Evolutionary conservation across 2,888 invertebrate genomes (phyloP).

Genomic region (Syrphus vitripennis): DNA sequence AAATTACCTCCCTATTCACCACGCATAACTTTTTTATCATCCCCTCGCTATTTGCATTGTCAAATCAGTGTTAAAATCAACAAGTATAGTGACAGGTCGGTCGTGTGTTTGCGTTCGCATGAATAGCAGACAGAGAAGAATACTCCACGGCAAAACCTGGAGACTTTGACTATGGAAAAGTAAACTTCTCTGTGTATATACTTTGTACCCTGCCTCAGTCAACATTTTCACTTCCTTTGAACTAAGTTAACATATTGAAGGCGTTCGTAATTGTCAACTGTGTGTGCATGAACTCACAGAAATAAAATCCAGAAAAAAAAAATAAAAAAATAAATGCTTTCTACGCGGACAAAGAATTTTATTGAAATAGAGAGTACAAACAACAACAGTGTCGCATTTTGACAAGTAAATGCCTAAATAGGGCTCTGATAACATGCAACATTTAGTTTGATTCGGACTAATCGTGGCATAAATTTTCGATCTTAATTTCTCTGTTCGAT

Average conservation of each 20-base stretch:
- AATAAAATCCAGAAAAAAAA: constrained; percentile 3
- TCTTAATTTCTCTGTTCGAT: no score
- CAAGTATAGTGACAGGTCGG: neutral
- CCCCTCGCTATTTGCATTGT: neutral
- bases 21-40: neutral
- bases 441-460: no score
- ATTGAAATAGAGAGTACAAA: neutral
- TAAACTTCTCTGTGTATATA: neutral
- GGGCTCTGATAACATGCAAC: neutral
- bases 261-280: constrained; percentile 10
- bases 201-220: constrained; percentile 4
- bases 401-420: neutral
- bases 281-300: neutral
- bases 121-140: neutral
- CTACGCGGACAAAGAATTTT: constrained; percentile 4
- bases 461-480: no score
- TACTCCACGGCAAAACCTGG: neutral
- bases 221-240: constrained; percentile 32
- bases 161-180: neutral
- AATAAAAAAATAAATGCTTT: neutral
- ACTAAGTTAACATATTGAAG: constrained; percentile 22
- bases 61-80: neutral
- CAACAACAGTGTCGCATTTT: neutral
- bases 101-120: neutral
- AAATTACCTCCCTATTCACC: neutral